Conservation (phyloP, 2,888 invertebrate species). For the Drosophila infuscata region DNA sequence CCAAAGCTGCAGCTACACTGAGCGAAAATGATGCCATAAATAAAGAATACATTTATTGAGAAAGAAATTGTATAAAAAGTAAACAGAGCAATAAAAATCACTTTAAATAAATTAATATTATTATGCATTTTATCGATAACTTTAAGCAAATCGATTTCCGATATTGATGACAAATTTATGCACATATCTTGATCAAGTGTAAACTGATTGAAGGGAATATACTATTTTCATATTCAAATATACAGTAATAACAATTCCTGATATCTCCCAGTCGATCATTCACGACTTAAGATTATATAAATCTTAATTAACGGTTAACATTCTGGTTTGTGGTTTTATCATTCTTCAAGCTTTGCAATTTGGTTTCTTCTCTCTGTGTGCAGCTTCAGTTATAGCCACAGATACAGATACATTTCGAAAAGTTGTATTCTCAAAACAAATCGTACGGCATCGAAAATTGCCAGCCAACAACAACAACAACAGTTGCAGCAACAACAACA, state of each 20-base stretch:
- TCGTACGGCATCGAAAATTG: constrained; percentile 78
- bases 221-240: neutral
- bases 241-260: neutral
- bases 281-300: neutral
- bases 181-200: neutral
- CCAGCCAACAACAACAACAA: constrained; percentile 33
- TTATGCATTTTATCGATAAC: neutral
- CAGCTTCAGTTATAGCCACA: constrained; percentile 18
- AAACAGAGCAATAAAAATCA: neutral
- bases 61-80: neutral
- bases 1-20: constrained; percentile 27
- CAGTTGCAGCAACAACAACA: neutral
- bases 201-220: neutral
- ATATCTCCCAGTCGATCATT: neutral
- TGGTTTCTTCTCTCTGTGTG: neutral
- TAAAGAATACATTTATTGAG: neutral
- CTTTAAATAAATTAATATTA: neutral
- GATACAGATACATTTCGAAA: constrained; percentile 68
- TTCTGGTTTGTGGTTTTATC: neutral
- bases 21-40: neutral
- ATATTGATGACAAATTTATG: neutral
- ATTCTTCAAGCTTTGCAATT: neutral
- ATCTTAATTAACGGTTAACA: neutral
- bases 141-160: neutral
- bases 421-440: constrained; percentile 78